Conservation (phyloP, 2,113 vertebrate genomes). For the Nestor notabilis region DNA sequence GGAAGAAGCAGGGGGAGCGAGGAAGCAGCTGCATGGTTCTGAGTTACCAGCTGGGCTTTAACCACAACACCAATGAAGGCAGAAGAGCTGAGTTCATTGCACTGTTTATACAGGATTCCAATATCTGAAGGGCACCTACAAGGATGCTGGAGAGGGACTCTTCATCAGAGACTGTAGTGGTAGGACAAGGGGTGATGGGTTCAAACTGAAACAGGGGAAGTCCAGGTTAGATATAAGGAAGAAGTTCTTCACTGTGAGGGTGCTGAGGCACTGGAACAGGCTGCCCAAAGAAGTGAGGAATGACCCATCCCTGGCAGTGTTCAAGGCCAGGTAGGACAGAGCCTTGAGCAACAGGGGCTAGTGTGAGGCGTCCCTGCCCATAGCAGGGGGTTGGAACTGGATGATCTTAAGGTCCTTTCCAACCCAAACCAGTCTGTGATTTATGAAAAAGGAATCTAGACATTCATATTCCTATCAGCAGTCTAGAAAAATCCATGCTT, state of each 20-base stretch:
- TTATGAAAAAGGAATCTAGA: neutral
- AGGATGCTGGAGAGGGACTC: neutral
- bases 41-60: too few species aligned
- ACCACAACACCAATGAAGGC: neutral
- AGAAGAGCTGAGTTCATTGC: neutral
- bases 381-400: neutral
- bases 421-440: neutral
- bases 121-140: neutral
- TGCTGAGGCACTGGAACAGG: neutral
- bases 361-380: neutral
- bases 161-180: neutral
- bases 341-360: neutral
- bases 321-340: neutral
- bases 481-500: neutral
- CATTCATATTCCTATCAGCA: neutral
- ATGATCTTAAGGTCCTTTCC: neutral
- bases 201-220: neutral
- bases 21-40: too few species aligned
- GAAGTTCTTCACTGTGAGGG: neutral
- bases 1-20: too few species aligned
- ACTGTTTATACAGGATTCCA: neutral
- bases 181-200: neutral
- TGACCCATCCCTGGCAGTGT: neutral
- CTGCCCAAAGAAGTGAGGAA: neutral
- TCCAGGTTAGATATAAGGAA: neutral